phyloP scores from a whole-genome alignment of 2,797 vertebrate species.

The Rhinichthys osculus region DNA sequence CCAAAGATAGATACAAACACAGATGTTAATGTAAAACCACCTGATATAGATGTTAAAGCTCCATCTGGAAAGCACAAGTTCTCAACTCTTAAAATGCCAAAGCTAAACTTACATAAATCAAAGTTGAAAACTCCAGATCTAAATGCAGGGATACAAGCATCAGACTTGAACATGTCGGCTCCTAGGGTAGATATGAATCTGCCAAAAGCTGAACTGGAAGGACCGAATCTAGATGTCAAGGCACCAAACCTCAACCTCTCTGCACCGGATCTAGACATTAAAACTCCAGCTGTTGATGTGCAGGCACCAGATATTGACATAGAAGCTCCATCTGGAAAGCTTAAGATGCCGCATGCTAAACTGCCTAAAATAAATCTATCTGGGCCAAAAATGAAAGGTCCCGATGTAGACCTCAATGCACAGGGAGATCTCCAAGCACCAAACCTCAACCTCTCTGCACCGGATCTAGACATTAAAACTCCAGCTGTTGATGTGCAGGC shows the following conservation, averaged over 20 bases:
- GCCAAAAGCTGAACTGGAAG: slow-evolving; percentile 44
- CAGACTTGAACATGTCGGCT: slow-evolving; percentile 36
- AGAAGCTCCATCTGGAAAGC: slow-evolving; percentile 64
- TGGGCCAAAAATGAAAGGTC: slow-evolving; percentile 68
- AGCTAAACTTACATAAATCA: slow-evolving; percentile 48
- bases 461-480: slow-evolving; percentile 63
- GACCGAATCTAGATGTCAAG: slow-evolving; percentile 53
- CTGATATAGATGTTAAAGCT: slow-evolving; percentile 62
- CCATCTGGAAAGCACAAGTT: slow-evolving; percentile 67
- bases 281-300: slow-evolving; percentile 61
- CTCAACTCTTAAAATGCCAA: slow-evolving; percentile 65
- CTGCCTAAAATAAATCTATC: slow-evolving; percentile 49
- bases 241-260: slow-evolving; percentile 54
- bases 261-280: slow-evolving; percentile 62
- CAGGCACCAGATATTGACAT: slow-evolving; percentile 60
- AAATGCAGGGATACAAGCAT: slow-evolving; percentile 58
- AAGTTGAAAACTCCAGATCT: slow-evolving; percentile 70
- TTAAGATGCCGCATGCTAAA: slow-evolving; percentile 69
- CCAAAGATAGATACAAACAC: slow-evolving; percentile 53
- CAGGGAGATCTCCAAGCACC: slow-evolving; percentile 57
- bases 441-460: slow-evolving; percentile 48
- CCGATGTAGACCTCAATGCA: slow-evolving; percentile 36
- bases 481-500: slow-evolving; percentile 63
- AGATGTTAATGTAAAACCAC: slow-evolving; percentile 60
- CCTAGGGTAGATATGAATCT: slow-evolving; percentile 47